Conservation (phyloP, 2,113 vertebrate species). For the Hemibagrus wyckioides region DNA sequence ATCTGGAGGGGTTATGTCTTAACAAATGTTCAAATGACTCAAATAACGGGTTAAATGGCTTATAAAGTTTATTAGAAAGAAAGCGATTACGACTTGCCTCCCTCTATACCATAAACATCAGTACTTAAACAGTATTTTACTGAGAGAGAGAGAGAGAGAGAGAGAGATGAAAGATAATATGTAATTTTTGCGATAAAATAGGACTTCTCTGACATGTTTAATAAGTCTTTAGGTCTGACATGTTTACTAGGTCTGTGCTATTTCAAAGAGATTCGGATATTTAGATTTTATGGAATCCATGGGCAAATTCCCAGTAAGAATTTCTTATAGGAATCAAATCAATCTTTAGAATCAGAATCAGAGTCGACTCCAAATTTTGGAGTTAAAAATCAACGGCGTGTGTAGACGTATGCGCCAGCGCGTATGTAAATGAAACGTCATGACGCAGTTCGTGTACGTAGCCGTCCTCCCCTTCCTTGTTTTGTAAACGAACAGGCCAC, state of each 20-base stretch:
- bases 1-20: too few species aligned
- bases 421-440: conserved; percentile 32
- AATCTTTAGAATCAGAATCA: background rate
- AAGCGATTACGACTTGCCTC: too few species aligned
- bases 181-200: background rate
- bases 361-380: background rate
- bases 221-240: too few species aligned
- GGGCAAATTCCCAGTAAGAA: too few species aligned
- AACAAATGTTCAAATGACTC: too few species aligned
- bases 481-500: conserved; percentile 26
- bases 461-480: conserved; percentile 22
- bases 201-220: too few species aligned
- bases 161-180: background rate
- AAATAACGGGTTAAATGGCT: too few species aligned
- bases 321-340: background rate
- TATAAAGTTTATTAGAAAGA: too few species aligned
- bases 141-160: too few species aligned
- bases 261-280: background rate
- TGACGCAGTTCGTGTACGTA: conserved; percentile 21
- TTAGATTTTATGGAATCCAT: background rate
- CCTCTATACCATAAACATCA: background rate
- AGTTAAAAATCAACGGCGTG: background rate
- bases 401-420: background rate
- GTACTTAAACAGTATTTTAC: background rate
- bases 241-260: background rate